phyloP scores from a whole-genome alignment of 2,113 vertebrate species.

The Nothobranchius kuhntae region DNA sequence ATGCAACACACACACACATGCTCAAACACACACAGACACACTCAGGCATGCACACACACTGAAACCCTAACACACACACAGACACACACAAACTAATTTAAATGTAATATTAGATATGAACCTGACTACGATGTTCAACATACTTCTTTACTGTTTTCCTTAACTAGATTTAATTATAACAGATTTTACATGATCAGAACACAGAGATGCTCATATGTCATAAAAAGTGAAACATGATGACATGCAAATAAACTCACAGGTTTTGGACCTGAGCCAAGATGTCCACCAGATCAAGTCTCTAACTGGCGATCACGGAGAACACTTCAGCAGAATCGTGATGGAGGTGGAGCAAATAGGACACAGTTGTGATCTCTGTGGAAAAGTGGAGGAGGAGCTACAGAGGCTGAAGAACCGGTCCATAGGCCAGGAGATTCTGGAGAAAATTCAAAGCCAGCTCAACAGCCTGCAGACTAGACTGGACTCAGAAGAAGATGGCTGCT shows the following conservation, averaged over 20 bases:
- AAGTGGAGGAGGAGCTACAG: conserved; percentile 73
- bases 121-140: too few relatives aligned
- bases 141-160: too few relatives aligned
- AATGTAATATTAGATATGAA: too few relatives aligned
- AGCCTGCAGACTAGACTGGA: conserved; percentile 59
- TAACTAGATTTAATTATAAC: too few relatives aligned
- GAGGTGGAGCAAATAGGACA: conserved; percentile 72
- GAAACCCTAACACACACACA: too few relatives aligned
- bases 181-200: too few relatives aligned
- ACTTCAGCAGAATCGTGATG: conserved; percentile 75
- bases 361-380: conserved; percentile 70
- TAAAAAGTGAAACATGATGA: neutral
- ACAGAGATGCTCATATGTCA: neutral
- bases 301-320: conserved; percentile 72
- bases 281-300: conserved; percentile 71
- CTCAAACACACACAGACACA: too few relatives aligned
- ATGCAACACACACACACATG: too few relatives aligned
- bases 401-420: conserved; percentile 80
- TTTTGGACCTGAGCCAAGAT: conserved; percentile 79
- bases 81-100: too few relatives aligned
- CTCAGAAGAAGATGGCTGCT: conserved; percentile 67
- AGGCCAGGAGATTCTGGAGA: conserved; percentile 66
- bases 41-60: too few relatives aligned
- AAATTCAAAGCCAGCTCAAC: conserved; percentile 73
- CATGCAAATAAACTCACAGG: conserved; percentile 31